Base-by-base conservation (phyloP, 2,797 vertebrate genomes). In the Manis crassicaudata region DNA sequence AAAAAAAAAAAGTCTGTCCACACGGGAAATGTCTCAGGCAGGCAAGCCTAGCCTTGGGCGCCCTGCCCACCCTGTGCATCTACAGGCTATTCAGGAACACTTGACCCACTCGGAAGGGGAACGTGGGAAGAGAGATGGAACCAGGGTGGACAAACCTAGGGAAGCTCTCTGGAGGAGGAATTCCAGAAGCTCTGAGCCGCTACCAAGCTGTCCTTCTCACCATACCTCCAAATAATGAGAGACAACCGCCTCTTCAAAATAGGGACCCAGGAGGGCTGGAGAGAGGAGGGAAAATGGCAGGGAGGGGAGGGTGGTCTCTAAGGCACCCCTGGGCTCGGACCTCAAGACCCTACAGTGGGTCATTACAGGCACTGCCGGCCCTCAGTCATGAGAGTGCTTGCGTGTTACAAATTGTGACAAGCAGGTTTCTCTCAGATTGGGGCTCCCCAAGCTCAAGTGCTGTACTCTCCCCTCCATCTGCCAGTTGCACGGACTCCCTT, bases 261-360 rank as follows among this genome's bases (percentile, higher is more conserved):
- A 32, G n/a, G n/a, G 20, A 20, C 21, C 58, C 18, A 27, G 35
- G 37, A 86, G 20, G 17, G 43, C 83, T 67, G 29, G 23, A 82
- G 21, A 94, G 65, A 89, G 40, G 16, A 50, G 6, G 11, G 5
- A 80, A 77, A 60, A 14, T n/a, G 43, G 72, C 9, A 5, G 9
- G 0, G 29, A 1, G 21, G 58, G 46, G 6, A 0, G 1, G 3
- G 1, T 27, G 2, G 46, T 50, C 58, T 52, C 79, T 52, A 63
- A 75, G 56, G 37, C 0, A 20, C n/a, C 29, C 52, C 43, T n/a
- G 5, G 40, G 10, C 50, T 16, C 40, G 3, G 6, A 60, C 20
- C 62, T 16, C 37, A 43, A 75, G 20, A 83, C 46, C 46, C 46
- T 46, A 11, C 46, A 11, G 10, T 12, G 46, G 46, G 46, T 46